Evolutionary conservation across 2,888 invertebrate species (phyloP).

Genomic region (Lymantria monacha): DNA sequence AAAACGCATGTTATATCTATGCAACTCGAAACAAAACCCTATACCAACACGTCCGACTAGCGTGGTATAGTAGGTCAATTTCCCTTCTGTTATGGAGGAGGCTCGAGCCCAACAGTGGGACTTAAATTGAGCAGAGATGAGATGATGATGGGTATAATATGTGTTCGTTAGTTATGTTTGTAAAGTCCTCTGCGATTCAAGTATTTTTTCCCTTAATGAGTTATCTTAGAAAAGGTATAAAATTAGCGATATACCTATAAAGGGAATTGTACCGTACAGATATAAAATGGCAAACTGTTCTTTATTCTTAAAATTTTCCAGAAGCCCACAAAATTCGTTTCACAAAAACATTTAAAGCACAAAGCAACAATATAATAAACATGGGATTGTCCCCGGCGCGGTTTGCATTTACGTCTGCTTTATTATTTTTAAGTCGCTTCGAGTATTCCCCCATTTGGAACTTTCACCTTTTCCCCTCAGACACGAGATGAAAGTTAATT

Average conservation of each 20-base stretch:
- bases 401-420: constrained; percentile 58
- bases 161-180: too few relatives aligned
- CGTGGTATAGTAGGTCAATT: too few relatives aligned
- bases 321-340: constrained; percentile 29
- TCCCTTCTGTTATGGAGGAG: too few relatives aligned
- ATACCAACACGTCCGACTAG: too few relatives aligned
- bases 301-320: constrained; percentile 15
- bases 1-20: too few relatives aligned
- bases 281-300: constrained; percentile 3
- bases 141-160: too few relatives aligned
- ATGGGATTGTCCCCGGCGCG: constrained; percentile 45
- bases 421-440: constrained; percentile 76
- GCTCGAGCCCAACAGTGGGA: too few relatives aligned
- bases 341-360: constrained; percentile 29
- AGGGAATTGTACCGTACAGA: neutral
- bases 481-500: constrained; percentile 73
- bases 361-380: constrained; percentile 45
- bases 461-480: constrained; percentile 62
- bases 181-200: too few relatives aligned
- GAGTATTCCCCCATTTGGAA: constrained; percentile 70
- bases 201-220: too few relatives aligned
- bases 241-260: neutral
- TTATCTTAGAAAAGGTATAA: neutral
- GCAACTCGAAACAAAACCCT: too few relatives aligned
- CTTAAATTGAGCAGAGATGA: too few relatives aligned